Base-by-base conservation (phyloP, 2,888 invertebrate species). In the Sympetrum striolatum region DNA sequence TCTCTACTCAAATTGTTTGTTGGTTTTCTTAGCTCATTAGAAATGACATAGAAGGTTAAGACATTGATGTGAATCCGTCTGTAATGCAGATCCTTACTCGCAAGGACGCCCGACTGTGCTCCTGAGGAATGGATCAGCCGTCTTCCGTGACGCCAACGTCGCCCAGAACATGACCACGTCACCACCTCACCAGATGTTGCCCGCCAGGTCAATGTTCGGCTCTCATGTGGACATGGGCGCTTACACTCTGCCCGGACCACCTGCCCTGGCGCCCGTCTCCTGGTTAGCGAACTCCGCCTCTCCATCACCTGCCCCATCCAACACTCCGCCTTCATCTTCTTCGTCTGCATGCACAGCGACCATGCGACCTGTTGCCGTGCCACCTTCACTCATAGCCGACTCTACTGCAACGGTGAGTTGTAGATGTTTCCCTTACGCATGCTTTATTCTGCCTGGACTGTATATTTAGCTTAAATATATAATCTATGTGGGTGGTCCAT, bases 311-410 rank as follows among this genome's bases (percentile, higher is more conserved):
- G 35, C 86, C 0, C 60, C 86, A 35, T 86, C 86, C 86, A 86
- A 86, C 86, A 86, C 86, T 22, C 86, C 82, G 0, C 82, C 86
- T n/a, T 86, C 86, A 18, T 86, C 86, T n/a, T 86, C 86, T 37
- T 86, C 86, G 60, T 86, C 86, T 3, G 82, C 82, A 35, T 82
- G 82, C 82, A 64, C 64, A 5, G 64, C 64, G 10, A 86, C 86
- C 22, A 60, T 86, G 60, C 35, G 86, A 60, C 86, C 86, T 22
- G 82, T 35, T 35, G 35, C 82, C 25, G 58, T 58, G 44, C 82
- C 82, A 58, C 86, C 86, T 18, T 86, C 86, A 25, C 86, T 86
- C 60, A 86, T 86, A 37, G 86, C 86, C 18, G 86, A 86, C 37
- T 82, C 82, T 12, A 60, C 86, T n/a, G 58, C 86, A 10, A 37